These are phyloP conservation scores for Eolophus roseicapilla DNA, from an alignment of 2,113 vertebrate species.

Conservation along the genomic window DNA sequence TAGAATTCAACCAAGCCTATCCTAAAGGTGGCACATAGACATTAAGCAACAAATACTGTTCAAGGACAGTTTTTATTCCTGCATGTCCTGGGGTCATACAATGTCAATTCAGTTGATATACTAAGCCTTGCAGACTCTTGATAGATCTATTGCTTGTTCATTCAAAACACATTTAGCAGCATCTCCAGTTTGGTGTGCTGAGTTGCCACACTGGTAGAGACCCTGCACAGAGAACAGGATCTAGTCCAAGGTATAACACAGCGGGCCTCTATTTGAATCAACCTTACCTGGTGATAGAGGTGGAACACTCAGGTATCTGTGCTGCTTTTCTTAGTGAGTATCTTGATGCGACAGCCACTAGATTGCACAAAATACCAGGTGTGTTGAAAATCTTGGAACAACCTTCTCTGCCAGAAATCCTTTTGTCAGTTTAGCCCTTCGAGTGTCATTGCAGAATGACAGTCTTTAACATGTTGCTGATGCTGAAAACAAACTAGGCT, in stretches of 20 bases:
- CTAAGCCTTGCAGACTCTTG: not conserved
- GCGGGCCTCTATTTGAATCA: not conserved
- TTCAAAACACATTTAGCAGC: not conserved
- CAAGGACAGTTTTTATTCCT: not conserved
- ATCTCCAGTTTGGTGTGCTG: fast-evolving
- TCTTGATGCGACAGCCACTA: not conserved
- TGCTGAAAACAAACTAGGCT: not conserved
- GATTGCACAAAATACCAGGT: not conserved
- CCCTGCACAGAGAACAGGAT: not conserved
- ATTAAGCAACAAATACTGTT: not conserved
- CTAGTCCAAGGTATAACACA: not conserved
- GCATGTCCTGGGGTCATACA: not conserved
- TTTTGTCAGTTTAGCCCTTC: not conserved
- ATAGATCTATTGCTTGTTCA: not conserved
- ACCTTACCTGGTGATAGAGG: not conserved
- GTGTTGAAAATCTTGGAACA: not conserved
- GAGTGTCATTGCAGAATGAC: not conserved
- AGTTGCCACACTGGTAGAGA: not conserved
- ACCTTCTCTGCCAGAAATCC: not conserved
- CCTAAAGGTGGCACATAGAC: not conserved
- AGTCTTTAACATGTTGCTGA: not conserved
- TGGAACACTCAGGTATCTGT: not conserved
- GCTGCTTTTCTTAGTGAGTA: not conserved
- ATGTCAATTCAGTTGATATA: not conserved
- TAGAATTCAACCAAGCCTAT: not conserved